phyloP scores from a whole-genome alignment of 2,797 vertebrate genomes.

The Cuculus canorus region DNA sequence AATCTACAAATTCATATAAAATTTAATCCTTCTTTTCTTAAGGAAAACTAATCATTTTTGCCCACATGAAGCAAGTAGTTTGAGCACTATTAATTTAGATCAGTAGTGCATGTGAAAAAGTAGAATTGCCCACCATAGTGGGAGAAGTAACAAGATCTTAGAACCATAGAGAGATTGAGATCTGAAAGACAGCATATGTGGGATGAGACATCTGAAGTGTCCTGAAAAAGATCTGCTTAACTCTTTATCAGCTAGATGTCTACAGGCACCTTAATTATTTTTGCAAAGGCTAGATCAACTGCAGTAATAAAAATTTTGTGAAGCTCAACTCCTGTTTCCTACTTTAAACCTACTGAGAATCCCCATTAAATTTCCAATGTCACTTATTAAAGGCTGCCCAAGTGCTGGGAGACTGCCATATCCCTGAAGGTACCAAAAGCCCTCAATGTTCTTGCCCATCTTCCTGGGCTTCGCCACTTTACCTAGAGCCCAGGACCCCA shows the following conservation, averaged over 20 bases:
- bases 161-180: background rate
- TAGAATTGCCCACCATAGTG: background rate
- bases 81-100: background rate
- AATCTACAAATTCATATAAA: background rate
- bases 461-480: accelerated
- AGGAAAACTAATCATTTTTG: background rate
- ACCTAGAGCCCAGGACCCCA: background rate
- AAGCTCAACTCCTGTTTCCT: background rate
- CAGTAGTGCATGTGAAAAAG: background rate
- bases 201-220: background rate
- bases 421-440: background rate
- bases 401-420: background rate
- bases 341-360: background rate
- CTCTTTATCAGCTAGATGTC: background rate
- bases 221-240: background rate
- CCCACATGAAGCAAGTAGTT: background rate
- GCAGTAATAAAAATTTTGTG: background rate
- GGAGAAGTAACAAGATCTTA: background rate
- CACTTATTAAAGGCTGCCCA: background rate
- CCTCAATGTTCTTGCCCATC: background rate
- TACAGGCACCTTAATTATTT: background rate
- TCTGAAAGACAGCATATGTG: background rate
- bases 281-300: background rate
- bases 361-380: background rate
- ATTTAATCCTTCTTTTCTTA: background rate